Percentiles rank a stretch among this genome's conserved stretches.
phyloP scores from a whole-genome alignment of 2,888 invertebrate species.

The Ormyrus thymus region DNA sequence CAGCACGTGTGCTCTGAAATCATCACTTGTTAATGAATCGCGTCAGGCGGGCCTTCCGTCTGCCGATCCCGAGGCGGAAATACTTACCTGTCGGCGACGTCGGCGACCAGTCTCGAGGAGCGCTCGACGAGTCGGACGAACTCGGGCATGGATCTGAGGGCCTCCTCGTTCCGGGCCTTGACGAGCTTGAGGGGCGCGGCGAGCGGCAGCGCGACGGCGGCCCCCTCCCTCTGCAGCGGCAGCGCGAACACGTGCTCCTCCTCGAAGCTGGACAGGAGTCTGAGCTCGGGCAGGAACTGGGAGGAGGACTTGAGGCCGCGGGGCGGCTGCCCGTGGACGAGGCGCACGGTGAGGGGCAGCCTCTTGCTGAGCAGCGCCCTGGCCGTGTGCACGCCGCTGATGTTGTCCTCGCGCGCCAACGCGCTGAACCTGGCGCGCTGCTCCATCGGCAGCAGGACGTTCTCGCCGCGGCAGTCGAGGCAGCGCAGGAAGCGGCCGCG shows the following conservation, averaged over 20 bases:
- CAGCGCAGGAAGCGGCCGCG: constrained; percentile 90
- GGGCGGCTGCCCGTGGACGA: constrained; percentile 93
- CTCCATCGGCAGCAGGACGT: constrained; percentile 88
- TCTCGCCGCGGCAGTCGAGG: constrained; percentile 89
- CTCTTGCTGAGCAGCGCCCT: constrained; percentile 91
- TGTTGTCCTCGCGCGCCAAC: constrained; percentile 93
- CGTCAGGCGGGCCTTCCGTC: background rate
- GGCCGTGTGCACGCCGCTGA: constrained; percentile 95
- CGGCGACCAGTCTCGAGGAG: constrained; percentile 83
- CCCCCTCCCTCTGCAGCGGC: constrained; percentile 86
- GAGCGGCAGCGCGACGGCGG: constrained; percentile 88
- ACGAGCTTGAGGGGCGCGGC: constrained; percentile 91
- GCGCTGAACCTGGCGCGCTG: constrained; percentile 94
- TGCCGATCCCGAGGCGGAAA: background rate
- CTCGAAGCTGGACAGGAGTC: constrained; percentile 89
- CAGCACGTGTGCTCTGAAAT: constrained; percentile 80
- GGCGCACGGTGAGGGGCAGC: constrained; percentile 92
- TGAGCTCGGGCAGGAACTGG: constrained; percentile 89
- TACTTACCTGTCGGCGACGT: constrained; percentile 82
- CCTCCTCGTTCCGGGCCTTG: constrained; percentile 88
- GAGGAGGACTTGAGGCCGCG: constrained; percentile 87
- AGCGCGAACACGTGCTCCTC: constrained; percentile 90
- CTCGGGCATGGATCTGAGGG: constrained; percentile 80
- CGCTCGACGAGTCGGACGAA: constrained; percentile 87
- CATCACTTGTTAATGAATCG: background rate